Evolutionary conservation across 2,888 invertebrate species (phyloP), one percentile per base, ranked within the genome.

Genomic region (Hirtodrosophila histrioides): DNA sequence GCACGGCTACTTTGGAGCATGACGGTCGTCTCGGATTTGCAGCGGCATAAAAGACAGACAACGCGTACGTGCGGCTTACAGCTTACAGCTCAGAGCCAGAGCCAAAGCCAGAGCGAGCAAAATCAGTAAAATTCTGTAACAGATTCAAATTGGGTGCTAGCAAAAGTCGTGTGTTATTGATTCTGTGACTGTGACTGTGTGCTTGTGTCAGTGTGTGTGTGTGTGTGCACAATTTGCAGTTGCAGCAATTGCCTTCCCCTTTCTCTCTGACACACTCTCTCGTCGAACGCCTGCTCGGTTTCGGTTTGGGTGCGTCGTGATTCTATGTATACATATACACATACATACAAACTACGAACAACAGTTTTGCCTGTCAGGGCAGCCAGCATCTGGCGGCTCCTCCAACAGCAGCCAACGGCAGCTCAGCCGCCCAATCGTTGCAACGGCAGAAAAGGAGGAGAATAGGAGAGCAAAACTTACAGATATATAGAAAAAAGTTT

Each of bases 1-100:
- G 85, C 73, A 85, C 69, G 69, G 66, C 84, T 68, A 84, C 88
- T 75, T 75, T 81, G 79, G 84, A 88, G 88, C 87, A 78, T 78
- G 70, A 75, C 75, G 80, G 84, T 82, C 63, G 78, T 60, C 60
- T 60, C 67, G 57, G 56, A 60, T 57, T 53, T 56, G 54, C 64
- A 65, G 69, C 63, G 67, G 55, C 63, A 46, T 48, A 60, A 46
- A 60, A 46, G 24, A 29, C n/a, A 75, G 51, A 53, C 53, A 63
- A 64, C 66, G 62, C 62, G 65, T 61, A 60, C 57, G 60, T 61
- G 62, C 56, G 40, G 8, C 33, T 17, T 17, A 17, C 17, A 17
- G 17, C 17, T 17, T 6, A 37, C 60, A 58, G 65, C 71, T 68
- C 49, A 54, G 58, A 67, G 62, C 60, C 40, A n/a, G n/a, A n/a